Base-by-base conservation (phyloP, 2,113 vertebrate species). In the Nicator chloris region DNA sequence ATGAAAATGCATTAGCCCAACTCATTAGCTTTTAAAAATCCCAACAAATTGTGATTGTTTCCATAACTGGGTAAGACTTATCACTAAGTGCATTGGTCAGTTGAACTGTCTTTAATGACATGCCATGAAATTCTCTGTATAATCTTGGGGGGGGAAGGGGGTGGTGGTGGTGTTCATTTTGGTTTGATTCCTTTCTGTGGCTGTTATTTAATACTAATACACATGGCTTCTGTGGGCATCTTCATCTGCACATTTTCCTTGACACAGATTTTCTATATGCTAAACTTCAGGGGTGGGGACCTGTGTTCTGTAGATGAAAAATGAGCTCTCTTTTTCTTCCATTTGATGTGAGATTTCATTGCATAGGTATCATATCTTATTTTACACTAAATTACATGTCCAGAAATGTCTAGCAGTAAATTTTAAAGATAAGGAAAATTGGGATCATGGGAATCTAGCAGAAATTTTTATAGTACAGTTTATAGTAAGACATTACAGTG, bases 1-100 rank as follows among this genome's bases (percentile, higher is more conserved):
- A 95, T 96, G 83, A 96, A 96, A 96, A 88, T 97, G 77, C 66
- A 69, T 97, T 89, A 86, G 84, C 82, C 88, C 94, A 95, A 90
- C 82, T 96, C 84, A 88, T 72, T 81, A 92, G 59, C 49, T 73
- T 57, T 56, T 83, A 70, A 94, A 95, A 90, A 80, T 65, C 47
- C 19, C 68, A 59, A 47, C 39, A 56, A 93, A 44, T 24, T 66
- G 35, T 57, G 15, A 12, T 80, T 72, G 31, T 92, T 94, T 91
- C 51, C 70, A 35, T 85, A 81, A 81, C 9, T 81, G 22, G 68
- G 35, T 68, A 37, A 54, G 85, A 80, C 23, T 75, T 84, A 17
- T 5, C 49, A 44, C 72, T 31, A 8, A 69, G 37, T 82, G 54
- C 33, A 37, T 37, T 90, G 75, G n/a, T 71, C 16, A 42, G 35